A percentile compares a stretch with the other conserved stretches of the same genome.
These are phyloP conservation scores for Stenopsyche tienmushanensis DNA, from an alignment of 1,140 invertebrate species.

Conservation along the genomic window DNA sequence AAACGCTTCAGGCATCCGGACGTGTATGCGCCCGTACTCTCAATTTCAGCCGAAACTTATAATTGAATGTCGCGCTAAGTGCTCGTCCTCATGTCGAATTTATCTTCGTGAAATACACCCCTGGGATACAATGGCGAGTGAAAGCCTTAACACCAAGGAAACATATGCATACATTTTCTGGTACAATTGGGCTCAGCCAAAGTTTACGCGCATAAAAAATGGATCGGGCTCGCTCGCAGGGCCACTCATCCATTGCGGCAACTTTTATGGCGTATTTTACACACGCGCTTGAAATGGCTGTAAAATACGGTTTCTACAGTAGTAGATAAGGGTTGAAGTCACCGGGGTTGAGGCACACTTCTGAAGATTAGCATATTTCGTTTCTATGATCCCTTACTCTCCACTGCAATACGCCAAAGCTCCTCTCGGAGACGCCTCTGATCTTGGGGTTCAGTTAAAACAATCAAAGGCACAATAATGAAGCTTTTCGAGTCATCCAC, in stretches of 20 bases:
- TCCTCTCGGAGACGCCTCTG: too few relatives aligned
- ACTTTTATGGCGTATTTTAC: slow-evolving; percentile 19
- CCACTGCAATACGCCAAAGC: too few relatives aligned
- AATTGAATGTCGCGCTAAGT: background rate
- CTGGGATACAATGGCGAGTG: background rate
- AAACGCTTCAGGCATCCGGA: too few relatives aligned
- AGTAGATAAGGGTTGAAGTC: background rate
- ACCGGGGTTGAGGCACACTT: too few relatives aligned
- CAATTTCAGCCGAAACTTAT: too few relatives aligned
- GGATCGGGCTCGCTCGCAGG: background rate
- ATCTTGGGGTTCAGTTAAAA: too few relatives aligned
- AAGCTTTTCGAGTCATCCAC: too few relatives aligned
- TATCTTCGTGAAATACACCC: background rate
- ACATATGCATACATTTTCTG: background rate
- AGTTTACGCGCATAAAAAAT: background rate
- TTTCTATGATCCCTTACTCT: background rate
- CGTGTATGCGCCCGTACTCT: too few relatives aligned
- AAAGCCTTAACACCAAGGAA: slow-evolving; percentile 1
- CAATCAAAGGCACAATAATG: too few relatives aligned
- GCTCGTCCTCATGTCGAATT: background rate
- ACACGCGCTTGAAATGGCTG: background rate
- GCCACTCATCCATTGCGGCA: slow-evolving; percentile 20
- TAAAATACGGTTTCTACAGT: background rate
- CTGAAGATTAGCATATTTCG: slow-evolving; percentile 22
- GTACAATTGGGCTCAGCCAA: background rate